Percentiles rank a stretch among this genome's conserved stretches.
These are phyloP conservation scores for Perccottus glenii DNA, from an alignment of 2,113 vertebrate genomes.

Conservation along the genomic window DNA sequence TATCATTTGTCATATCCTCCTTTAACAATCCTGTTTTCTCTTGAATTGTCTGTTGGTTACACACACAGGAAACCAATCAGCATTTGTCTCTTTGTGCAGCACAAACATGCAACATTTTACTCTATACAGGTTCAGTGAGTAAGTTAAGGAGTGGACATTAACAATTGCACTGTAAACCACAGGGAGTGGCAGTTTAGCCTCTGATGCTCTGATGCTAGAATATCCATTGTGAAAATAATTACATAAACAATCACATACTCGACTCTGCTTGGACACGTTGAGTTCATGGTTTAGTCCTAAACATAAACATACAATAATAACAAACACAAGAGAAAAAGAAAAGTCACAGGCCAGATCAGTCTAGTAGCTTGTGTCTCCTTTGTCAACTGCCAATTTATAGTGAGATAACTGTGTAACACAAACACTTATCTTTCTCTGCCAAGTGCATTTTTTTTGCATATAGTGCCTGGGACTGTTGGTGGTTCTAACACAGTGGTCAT, in stretches of 20 bases:
- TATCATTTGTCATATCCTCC: slow-evolving; percentile 40
- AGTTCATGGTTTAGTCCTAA: background rate
- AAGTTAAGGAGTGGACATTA: slow-evolving; percentile 10
- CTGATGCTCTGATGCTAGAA: background rate
- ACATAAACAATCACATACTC: background rate
- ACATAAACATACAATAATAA: background rate
- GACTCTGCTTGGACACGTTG: background rate
- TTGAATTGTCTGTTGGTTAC: slow-evolving; percentile 7
- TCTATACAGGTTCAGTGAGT: slow-evolving; percentile 19
- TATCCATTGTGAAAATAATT: slow-evolving; percentile 10
- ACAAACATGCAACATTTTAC: slow-evolving; percentile 14
- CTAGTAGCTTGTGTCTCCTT: slow-evolving; percentile 17
- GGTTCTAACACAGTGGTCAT: slow-evolving; percentile 65
- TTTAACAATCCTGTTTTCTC: slow-evolving; percentile 32
- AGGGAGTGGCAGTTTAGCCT: slow-evolving; percentile 17
- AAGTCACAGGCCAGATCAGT: slow-evolving; percentile 1
- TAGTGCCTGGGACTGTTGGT: slow-evolving; percentile 65
- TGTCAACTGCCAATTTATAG: slow-evolving; percentile 51
- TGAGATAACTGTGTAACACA: slow-evolving; percentile 47
- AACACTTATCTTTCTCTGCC: slow-evolving; percentile 40
- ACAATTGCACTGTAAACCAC: slow-evolving; percentile 7
- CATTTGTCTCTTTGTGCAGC: slow-evolving; percentile 31
- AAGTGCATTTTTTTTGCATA: slow-evolving; percentile 49
- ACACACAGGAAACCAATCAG: slow-evolving; percentile 60
- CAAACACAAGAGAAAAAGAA: background rate